Percentiles rank a stretch among this genome's conserved stretches.
Conservation (phyloP, 2,113 vertebrate species). For the Choloepus hoffmanni region DNA sequence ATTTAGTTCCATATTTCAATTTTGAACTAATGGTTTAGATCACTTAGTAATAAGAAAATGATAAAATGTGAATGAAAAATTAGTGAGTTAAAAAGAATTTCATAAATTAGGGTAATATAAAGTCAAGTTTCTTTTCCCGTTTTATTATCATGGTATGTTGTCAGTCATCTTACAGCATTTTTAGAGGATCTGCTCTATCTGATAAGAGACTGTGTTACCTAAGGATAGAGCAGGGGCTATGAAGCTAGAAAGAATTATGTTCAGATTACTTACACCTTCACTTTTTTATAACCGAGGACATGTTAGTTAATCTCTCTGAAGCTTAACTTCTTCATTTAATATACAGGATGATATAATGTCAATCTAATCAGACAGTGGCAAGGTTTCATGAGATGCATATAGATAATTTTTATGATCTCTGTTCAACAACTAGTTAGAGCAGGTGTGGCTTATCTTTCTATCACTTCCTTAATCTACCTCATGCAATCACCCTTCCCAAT, state of each 20-base stretch:
- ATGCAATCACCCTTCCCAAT: not conserved
- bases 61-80: not conserved
- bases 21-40: not conserved
- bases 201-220: not conserved
- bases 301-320: not conserved
- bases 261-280: not conserved
- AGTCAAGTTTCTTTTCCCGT: not conserved
- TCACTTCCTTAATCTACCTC: not conserved
- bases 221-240: not conserved
- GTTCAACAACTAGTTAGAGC: not conserved
- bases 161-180: not conserved
- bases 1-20: not conserved
- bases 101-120: not conserved
- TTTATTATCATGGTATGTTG: not conserved
- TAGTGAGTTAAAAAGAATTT: not conserved
- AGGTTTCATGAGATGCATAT: not conserved
- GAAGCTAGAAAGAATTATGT: not conserved
- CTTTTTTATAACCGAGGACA: not conserved
- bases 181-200: not conserved
- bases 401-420: not conserved
- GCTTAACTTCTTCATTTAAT: not conserved
- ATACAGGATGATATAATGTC: not conserved
- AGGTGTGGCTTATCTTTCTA: not conserved
- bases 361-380: not conserved
- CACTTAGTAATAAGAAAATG: not conserved